Conservation (phyloP, 2,113 vertebrate genomes). For the Numenius arquata region DNA sequence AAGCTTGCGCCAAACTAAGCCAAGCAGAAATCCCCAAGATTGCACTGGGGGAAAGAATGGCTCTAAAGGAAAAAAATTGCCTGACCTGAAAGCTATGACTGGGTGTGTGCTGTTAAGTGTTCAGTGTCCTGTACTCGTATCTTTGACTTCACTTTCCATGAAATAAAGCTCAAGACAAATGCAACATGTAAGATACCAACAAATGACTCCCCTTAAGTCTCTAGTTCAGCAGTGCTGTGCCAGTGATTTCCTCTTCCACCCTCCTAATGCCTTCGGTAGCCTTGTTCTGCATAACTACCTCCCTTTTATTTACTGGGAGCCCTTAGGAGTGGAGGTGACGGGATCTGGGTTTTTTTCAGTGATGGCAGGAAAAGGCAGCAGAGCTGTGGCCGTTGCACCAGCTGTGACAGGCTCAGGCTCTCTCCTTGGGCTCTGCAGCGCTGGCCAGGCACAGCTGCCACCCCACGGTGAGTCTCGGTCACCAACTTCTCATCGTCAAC, state of each 20-base stretch:
- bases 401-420: not conserved
- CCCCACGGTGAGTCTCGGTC: not conserved
- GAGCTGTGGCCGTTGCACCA: not conserved
- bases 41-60: not conserved
- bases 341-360: not conserved
- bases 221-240: not conserved
- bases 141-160: not conserved
- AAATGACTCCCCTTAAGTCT: not conserved
- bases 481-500: not conserved
- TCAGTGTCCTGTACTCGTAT: not conserved
- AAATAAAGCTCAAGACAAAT: not conserved
- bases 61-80: not conserved
- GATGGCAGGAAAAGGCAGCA: not conserved
- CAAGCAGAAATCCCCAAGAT: not conserved
- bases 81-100: not conserved
- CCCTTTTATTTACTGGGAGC: not conserved
- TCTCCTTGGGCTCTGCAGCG: fast-evolving
- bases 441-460: not conserved
- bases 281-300: not conserved
- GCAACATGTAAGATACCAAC: not conserved
- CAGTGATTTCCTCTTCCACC: not conserved
- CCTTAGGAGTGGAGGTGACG: not conserved
- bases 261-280: not conserved
- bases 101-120: not conserved
- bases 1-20: not conserved